Base-by-base conservation (phyloP, 2,797 vertebrate genomes). In the Caiman crocodilus region DNA sequence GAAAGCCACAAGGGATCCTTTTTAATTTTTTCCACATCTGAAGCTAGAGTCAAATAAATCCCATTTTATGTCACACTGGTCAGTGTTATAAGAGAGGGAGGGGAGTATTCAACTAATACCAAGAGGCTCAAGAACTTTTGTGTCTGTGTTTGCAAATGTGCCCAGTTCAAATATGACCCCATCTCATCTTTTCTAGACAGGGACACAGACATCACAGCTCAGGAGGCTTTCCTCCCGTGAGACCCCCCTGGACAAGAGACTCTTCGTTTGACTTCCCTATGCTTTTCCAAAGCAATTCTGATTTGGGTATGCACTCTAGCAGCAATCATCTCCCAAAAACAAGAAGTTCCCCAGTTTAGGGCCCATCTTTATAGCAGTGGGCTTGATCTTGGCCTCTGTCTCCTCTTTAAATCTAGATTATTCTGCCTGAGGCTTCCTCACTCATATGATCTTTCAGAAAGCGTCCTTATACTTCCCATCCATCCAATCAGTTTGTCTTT, bases 211-310 rank as follows among this genome's bases (percentile, higher is more conserved):
- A 76, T 7, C 14, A 79, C 3, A 23, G 15, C 14, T 61, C 76
- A 84, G 77, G 86, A 18, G 11, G 79, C 14, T 23, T 93, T 87
- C 16, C 32, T 88, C 25, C 58, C 28, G 30, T 65, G 20, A 76
- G 13, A 35, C 1, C 1, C 3, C 3, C 14, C 21, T 65, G 59
- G 42, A 77, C 0, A 9, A 87, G 30, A 6, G 79, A 61, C 55
- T 55, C 82, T 18, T 65, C 25, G 63, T 84, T 87, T 61, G 28
- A 4, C 16, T 35, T 57, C 59, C 11, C 1, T 28, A 67, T 42
- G 13, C 20, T 64, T 76, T 79, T 12, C 20, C 50, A 57, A 76
- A 84, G 42, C 76, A 58, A 17, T 64, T 21, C 28, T 71, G n/a
- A 7, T 2, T 0, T 0, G 15, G 42, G 58, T 59, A 81, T 35